Percentiles rank a stretch among this genome's conserved stretches.
These are phyloP conservation scores for Florisuga fusca DNA, from an alignment of 2,797 vertebrate species.

Conservation along the genomic window DNA sequence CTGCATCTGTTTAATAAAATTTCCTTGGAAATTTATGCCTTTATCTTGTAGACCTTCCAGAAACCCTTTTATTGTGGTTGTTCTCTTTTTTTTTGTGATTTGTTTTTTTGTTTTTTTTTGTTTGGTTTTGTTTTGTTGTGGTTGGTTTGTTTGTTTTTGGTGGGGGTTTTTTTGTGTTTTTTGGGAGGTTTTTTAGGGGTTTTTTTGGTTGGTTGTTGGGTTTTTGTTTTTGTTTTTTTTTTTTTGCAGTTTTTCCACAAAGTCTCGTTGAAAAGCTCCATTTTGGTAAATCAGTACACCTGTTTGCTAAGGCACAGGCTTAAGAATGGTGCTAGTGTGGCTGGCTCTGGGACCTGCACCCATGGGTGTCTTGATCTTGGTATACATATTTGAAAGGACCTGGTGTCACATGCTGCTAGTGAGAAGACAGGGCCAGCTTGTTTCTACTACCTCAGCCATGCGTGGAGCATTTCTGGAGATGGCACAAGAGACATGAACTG, in stretches of 20 bases:
- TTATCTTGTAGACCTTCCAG: rapidly evolving
- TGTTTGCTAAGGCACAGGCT: background rate
- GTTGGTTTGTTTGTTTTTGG: too few species aligned
- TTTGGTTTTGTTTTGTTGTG: too few species aligned
- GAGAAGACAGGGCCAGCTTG: background rate
- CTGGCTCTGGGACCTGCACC: background rate
- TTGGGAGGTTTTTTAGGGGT: too few species aligned
- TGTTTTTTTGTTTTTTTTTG: too few species aligned
- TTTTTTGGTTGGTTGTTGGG: too few species aligned
- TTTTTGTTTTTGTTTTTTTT: too few species aligned
- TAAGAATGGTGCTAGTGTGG: background rate
- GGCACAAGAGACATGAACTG: background rate
- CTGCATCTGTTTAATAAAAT: background rate
- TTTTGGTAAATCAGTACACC: background rate
- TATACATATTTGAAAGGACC: background rate
- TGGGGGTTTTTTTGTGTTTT: too few species aligned
- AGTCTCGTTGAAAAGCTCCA: rapidly evolving
- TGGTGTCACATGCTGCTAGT: background rate
- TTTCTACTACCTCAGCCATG: rapidly evolving
- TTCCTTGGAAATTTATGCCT: background rate
- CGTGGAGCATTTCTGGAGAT: background rate
- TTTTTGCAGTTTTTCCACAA: background rate
- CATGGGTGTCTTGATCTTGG: background rate
- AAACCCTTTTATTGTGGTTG: background rate
- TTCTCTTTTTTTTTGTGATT: background rate